Evolutionary conservation across 2,797 vertebrate species (phyloP).

Genomic region (Uromys caudimaculatus): DNA sequence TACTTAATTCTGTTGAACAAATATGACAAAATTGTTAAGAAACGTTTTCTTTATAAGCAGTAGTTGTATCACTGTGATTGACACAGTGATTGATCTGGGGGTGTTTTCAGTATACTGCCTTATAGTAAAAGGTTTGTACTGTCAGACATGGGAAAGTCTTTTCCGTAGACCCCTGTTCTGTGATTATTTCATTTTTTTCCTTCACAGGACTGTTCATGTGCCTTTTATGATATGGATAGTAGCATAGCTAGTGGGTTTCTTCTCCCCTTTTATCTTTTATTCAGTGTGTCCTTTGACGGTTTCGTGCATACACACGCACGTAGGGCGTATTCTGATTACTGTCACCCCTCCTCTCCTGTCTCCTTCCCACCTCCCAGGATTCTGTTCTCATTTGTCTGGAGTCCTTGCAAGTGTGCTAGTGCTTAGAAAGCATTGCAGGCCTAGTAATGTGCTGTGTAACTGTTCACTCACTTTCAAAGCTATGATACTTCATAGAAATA

Average conservation of each 20-base stretch:
- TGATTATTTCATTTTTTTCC: background rate
- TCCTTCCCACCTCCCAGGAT: background rate
- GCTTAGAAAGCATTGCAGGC: background rate
- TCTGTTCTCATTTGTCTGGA: background rate
- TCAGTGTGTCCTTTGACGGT: background rate
- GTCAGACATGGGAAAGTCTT: background rate
- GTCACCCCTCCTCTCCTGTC: background rate
- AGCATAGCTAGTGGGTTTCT: background rate
- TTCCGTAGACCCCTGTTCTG: background rate
- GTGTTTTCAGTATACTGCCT: background rate
- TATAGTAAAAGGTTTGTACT: constrained; percentile 17
- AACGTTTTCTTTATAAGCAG: constrained; percentile 27
- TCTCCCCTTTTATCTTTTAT: background rate
- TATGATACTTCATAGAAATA: constrained; percentile 18
- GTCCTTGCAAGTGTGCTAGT: background rate
- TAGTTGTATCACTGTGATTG: background rate
- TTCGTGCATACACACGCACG: too few species aligned
- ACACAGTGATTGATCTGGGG: background rate
- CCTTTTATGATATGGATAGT: background rate
- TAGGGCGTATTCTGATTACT: background rate
- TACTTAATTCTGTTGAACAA: constrained; percentile 54
- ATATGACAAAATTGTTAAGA: constrained; percentile 40
- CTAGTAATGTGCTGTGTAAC: constrained; percentile 8
- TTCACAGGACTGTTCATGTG: background rate
- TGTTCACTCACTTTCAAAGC: constrained; percentile 21